phyloP scores from a whole-genome alignment of 2,888 invertebrate genomes.

The Schizaphis graminum region DNA sequence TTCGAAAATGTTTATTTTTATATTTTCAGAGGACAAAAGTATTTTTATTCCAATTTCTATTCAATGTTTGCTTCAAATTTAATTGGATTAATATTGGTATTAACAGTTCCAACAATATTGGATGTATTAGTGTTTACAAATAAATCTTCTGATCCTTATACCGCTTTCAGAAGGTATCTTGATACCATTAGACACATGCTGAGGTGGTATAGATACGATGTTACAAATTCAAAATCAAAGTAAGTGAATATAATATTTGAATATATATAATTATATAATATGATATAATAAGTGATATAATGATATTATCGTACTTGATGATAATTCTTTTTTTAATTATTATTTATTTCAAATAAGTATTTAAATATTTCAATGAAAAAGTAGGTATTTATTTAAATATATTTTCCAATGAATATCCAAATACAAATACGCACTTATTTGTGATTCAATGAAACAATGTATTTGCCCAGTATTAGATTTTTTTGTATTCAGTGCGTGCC shows the following conservation, averaged over 20 bases:
- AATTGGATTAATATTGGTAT: slow-evolving; percentile 81
- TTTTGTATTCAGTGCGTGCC: too few relatives aligned
- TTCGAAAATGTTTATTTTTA: neutral
- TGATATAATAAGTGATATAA: too few relatives aligned
- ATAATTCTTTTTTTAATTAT: neutral
- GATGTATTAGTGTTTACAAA: slow-evolving; percentile 68
- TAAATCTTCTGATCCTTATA: slow-evolving; percentile 68
- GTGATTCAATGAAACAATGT: neutral
- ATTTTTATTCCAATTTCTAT: slow-evolving; percentile 80
- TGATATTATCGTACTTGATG: neutral
- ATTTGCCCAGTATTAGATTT: too few relatives aligned
- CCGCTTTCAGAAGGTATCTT: slow-evolving; percentile 76
- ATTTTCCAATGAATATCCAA: neutral
- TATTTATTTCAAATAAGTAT: neutral
- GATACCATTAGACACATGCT: slow-evolving; percentile 83
- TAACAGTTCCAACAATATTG: slow-evolving; percentile 83
- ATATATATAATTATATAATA: neutral
- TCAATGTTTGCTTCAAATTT: slow-evolving; percentile 81
- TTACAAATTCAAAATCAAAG: slow-evolving; percentile 76
- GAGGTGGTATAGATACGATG: slow-evolving; percentile 83
- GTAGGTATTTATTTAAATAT: neutral
- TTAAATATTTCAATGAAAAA: neutral
- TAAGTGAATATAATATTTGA: slow-evolving; percentile 70
- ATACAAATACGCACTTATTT: neutral
- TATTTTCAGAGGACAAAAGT: slow-evolving; percentile 79